Percentiles rank a stretch among this genome's conserved stretches.
Evolutionary conservation across 2,888 invertebrate genomes (phyloP).

Genomic region (Amaurobius ferox): DNA sequence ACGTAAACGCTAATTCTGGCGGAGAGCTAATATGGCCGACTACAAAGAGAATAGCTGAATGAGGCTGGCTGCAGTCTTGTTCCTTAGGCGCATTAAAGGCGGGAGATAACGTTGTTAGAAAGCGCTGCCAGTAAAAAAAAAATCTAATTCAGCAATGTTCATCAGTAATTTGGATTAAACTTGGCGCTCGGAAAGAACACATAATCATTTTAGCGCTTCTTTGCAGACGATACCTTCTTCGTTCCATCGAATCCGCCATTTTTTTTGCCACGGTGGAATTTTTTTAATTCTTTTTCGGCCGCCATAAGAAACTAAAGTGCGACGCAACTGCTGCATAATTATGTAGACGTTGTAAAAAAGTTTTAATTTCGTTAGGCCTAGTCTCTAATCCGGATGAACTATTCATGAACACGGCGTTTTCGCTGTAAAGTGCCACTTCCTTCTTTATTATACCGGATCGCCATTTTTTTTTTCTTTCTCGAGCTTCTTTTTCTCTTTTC

Average conservation of each 20-base stretch:
- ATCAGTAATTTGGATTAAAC: constrained; percentile 73
- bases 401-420: constrained; percentile 68
- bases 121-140: constrained; percentile 64
- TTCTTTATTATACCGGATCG: constrained; percentile 46
- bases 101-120: constrained; percentile 65
- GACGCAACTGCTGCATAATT: constrained; percentile 71
- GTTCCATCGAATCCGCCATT: constrained; percentile 64
- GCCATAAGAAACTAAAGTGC: constrained; percentile 61
- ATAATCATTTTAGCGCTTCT: constrained; percentile 72
- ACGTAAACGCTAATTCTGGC: constrained; percentile 70
- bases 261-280: constrained; percentile 51
- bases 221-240: constrained; percentile 67
- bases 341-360: constrained; percentile 72
- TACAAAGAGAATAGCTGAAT: constrained; percentile 69
- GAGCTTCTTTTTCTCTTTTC: constrained; percentile 25
- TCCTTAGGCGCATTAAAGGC: constrained; percentile 69
- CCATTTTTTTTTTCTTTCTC: background rate
- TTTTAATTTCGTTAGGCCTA: constrained; percentile 71
- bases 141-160: constrained; percentile 72
- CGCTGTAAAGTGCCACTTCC: constrained; percentile 68
- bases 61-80: constrained; percentile 30
- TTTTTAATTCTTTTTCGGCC: constrained; percentile 53
- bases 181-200: constrained; percentile 68
- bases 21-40: constrained; percentile 64
- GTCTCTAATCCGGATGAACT: constrained; percentile 72